Evolutionary conservation across 2,113 vertebrate species (phyloP).

Genomic region (Gorsachius goisagi): DNA sequence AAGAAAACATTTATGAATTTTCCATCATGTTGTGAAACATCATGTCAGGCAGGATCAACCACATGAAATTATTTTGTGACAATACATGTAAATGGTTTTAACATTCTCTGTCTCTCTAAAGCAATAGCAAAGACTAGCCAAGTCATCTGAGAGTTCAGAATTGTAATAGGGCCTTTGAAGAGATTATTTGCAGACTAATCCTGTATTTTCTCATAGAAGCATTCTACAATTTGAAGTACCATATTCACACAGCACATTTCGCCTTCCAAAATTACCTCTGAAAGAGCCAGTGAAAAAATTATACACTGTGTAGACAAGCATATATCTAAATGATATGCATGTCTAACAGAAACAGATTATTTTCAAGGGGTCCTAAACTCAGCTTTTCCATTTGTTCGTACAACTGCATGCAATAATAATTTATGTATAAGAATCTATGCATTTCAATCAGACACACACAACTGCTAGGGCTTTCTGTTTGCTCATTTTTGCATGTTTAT

Average conservation of each 20-base stretch:
- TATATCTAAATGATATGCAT: neutral
- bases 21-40: constrained; percentile 8
- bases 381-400: neutral
- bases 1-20: constrained; percentile 46
- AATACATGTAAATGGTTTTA: constrained; percentile 50
- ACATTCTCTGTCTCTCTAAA: constrained; percentile 8
- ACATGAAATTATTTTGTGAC: constrained; percentile 44
- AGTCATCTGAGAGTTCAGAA: constrained; percentile 37
- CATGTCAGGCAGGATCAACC: constrained; percentile 39
- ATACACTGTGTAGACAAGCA: neutral
- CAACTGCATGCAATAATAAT: neutral
- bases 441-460: neutral
- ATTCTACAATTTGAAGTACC: constrained; percentile 25
- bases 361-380: constrained; percentile 38
- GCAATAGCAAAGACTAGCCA: neutral
- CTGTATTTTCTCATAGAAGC: constrained; percentile 20
- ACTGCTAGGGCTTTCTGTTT: neutral
- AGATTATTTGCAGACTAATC: constrained; percentile 52
- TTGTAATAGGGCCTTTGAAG: constrained; percentile 28
- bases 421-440: neutral
- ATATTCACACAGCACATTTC: neutral
- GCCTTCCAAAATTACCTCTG: constrained; percentile 33
- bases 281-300: constrained; percentile 30
- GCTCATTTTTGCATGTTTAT: neutral
- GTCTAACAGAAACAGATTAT: constrained; percentile 11